Evolutionary conservation across 2,797 vertebrate species (phyloP), one percentile per base, ranked within the genome.

Genomic region (Gymnocypris eckloni): DNA sequence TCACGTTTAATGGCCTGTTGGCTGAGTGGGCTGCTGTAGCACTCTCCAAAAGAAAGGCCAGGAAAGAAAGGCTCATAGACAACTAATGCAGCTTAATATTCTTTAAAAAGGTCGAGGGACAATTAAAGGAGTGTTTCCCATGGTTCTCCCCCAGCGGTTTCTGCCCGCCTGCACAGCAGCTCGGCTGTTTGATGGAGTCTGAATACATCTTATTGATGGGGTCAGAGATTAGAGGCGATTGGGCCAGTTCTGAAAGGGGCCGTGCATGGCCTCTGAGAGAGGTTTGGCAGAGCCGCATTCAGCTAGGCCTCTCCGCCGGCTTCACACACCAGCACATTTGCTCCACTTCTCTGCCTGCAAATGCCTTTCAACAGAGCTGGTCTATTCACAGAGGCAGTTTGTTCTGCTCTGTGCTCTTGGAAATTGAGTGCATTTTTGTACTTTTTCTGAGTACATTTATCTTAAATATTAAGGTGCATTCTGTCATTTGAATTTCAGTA

Each of bases 41-140:
- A 89, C 87, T 92, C 91, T 92, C 93, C 91, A 86, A 91, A 92
- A 95, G 93, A 93, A 94, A 94, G 93, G 90, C 90, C 85, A 69
- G 56, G 71, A 87, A 94, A 95, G 93, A 95, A 95, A 95, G 91
- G 92, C 93, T 93, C 91, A 92, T 90, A 92, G 94, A 94, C 92
- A 92, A 93, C 94, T 95, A 95, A 96, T 95, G 93, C 95, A 93
- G 95, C 94, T 95, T 95, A 95, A 96, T 96, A 94, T 95, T 95
- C 93, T 95, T 95, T 94, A 94, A 96, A 95, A 95, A 93, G 92
- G 92, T 92, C 89, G 82, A 89, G 92, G 93, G 92, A 94, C 95
- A 96, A 96, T 96, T 95, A 96, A 94, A 92, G 91, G 91, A 95
- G 93, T 89, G 90, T 95, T 95, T 95, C 94, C 94, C 94, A 95